Conservation (phyloP, 2,797 vertebrate genomes). For the Cyprinella venusta region DNA sequence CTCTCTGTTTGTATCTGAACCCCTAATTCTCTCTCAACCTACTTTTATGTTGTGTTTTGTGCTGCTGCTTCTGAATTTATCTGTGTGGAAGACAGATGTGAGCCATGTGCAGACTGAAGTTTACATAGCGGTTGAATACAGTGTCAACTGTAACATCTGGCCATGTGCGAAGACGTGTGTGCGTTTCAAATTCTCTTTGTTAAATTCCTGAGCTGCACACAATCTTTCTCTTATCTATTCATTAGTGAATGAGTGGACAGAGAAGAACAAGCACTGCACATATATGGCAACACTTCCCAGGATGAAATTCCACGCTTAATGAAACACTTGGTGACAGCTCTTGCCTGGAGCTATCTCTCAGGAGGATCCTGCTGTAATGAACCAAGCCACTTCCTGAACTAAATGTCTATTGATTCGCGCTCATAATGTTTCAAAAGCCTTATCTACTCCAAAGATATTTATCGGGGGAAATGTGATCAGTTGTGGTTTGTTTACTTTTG, state of each 20-base stretch:
- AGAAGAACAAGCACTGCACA: background rate
- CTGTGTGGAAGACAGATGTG: slow-evolving; percentile 43
- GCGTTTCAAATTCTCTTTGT: background rate
- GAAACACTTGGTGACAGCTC: slow-evolving; percentile 17
- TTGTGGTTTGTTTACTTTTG: background rate
- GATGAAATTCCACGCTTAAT: slow-evolving; percentile 22
- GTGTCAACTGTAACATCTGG: slow-evolving; percentile 42
- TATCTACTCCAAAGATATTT: slow-evolving; percentile 21
- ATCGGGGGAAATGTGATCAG: slow-evolving; percentile 6
- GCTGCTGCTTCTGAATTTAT: slow-evolving; percentile 29
- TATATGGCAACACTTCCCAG: background rate
- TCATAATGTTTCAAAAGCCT: background rate
- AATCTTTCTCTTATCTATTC: background rate
- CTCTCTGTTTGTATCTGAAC: background rate
- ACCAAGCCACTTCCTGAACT: slow-evolving; percentile 25
- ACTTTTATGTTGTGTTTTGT: background rate
- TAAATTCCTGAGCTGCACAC: background rate
- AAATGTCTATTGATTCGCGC: slow-evolving; percentile 26
- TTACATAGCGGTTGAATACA: slow-evolving; percentile 8
- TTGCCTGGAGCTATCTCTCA: background rate
- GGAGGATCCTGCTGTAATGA: background rate
- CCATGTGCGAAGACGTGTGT: slow-evolving; percentile 7
- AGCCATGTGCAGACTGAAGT: background rate
- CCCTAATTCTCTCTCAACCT: background rate
- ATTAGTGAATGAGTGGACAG: slow-evolving; percentile 6